phyloP scores from a whole-genome alignment of 2,888 invertebrate species.

The Eudasyphora cyanicolor region DNA sequence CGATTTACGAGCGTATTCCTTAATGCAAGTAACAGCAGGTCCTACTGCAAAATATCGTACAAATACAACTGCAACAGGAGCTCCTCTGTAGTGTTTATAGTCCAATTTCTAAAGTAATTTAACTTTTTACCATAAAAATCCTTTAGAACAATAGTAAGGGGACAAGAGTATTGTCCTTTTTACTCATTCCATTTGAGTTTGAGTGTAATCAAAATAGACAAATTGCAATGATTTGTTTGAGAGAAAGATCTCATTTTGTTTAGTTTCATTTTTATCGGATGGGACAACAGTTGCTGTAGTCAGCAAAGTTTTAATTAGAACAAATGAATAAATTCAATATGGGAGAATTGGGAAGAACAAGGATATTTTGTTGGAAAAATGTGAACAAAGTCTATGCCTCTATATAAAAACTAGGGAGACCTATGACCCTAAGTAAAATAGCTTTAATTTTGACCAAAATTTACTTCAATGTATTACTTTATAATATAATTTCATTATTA shows the following conservation, averaged over 20 bases:
- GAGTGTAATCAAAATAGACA: background rate
- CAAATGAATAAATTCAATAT: slow-evolving; percentile 13
- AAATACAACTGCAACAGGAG: background rate
- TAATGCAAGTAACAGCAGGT: slow-evolving; percentile 6
- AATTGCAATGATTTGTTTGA: slow-evolving; percentile 23
- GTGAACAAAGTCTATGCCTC: too few species aligned
- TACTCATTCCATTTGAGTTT: background rate
- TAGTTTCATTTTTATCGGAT: background rate
- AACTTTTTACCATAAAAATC: slow-evolving; percentile 34
- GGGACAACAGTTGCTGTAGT: background rate
- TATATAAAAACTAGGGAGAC: too few species aligned
- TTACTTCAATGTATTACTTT: too few species aligned
- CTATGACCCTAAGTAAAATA: too few species aligned
- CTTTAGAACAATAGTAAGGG: slow-evolving; percentile 12
- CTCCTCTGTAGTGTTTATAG: slow-evolving; percentile 2
- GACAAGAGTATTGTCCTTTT: background rate
- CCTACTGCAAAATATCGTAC: background rate
- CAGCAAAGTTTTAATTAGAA: slow-evolving; percentile 21
- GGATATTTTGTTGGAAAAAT: too few species aligned
- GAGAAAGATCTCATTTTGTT: background rate
- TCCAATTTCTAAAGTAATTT: slow-evolving; percentile 27
- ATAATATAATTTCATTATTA: too few species aligned
- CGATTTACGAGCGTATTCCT: too few species aligned
- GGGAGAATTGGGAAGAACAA: background rate
- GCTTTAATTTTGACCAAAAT: too few species aligned